Conservation (phyloP, 2,797 vertebrate genomes). For the Etheostoma nigrum region DNA sequence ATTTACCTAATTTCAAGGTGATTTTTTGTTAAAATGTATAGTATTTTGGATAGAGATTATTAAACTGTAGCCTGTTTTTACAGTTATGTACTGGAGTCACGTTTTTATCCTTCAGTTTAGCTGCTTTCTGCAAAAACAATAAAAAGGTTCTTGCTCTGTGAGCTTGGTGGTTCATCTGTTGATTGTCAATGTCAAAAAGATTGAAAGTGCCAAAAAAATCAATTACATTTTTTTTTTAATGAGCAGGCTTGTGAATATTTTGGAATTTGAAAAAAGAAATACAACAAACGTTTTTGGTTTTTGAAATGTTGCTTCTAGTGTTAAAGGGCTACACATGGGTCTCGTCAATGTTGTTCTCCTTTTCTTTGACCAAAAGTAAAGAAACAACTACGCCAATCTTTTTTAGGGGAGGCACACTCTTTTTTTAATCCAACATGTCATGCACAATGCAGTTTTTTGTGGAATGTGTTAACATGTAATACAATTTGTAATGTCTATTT, state of each 20-base stretch:
- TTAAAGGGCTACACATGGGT: background rate
- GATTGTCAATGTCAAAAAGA: background rate
- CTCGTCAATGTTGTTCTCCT: constrained; percentile 16
- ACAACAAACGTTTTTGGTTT: background rate
- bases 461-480: background rate
- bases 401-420: background rate
- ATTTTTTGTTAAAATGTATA: background rate
- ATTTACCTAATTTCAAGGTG: background rate
- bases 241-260: background rate
- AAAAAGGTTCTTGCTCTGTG: background rate
- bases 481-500: background rate
- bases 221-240: background rate
- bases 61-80: background rate
- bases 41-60: background rate
- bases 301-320: constrained; percentile 1
- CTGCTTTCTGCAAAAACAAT: background rate
- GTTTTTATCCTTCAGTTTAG: background rate
- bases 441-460: background rate
- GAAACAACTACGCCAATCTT: background rate
- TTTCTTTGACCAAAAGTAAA: constrained; percentile 33
- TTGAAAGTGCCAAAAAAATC: background rate
- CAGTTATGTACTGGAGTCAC: background rate
- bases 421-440: background rate
- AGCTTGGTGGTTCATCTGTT: background rate
- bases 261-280: too few species aligned